Conservation (phyloP, 2,888 invertebrate species). For the Ditula angustiorana region DNA sequence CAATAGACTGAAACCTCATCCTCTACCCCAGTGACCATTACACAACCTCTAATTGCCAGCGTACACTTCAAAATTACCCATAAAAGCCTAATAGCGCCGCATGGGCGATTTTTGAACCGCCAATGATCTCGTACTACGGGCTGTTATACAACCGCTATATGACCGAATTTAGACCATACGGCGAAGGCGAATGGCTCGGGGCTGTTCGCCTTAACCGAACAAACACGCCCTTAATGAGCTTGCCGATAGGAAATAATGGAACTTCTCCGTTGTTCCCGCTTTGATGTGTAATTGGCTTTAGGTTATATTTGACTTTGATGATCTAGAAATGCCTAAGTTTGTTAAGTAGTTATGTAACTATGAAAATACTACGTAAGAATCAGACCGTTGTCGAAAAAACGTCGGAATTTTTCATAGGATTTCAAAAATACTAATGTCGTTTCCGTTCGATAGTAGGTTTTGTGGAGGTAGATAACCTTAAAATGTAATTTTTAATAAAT, state of each 20-base stretch:
- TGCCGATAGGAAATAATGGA: conserved; percentile 42
- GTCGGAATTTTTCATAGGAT: no score
- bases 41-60: conserved; percentile 7
- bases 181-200: conserved; percentile 5
- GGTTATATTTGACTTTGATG: conserved; percentile 27
- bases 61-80: neutral
- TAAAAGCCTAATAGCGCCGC: neutral
- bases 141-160: neutral
- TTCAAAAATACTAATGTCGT: no score
- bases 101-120: neutral
- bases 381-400: no score
- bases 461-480: no score
- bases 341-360: neutral
- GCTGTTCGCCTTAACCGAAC: conserved; percentile 41
- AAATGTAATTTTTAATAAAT: no score
- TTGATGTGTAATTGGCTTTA: conserved; percentile 40
- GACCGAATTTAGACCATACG: neutral
- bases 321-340: conserved; percentile 17
- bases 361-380: no score
- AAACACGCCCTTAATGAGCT: conserved; percentile 45
- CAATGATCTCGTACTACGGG: neutral
- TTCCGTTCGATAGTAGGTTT: no score
- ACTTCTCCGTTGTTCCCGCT: conserved; percentile 35
- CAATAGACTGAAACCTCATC: conserved; percentile 7
- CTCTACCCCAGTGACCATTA: conserved; percentile 4